These are phyloP conservation scores for Crotalus horridus DNA, from an alignment of 2,113 vertebrate species.

Conservation along the genomic window DNA sequence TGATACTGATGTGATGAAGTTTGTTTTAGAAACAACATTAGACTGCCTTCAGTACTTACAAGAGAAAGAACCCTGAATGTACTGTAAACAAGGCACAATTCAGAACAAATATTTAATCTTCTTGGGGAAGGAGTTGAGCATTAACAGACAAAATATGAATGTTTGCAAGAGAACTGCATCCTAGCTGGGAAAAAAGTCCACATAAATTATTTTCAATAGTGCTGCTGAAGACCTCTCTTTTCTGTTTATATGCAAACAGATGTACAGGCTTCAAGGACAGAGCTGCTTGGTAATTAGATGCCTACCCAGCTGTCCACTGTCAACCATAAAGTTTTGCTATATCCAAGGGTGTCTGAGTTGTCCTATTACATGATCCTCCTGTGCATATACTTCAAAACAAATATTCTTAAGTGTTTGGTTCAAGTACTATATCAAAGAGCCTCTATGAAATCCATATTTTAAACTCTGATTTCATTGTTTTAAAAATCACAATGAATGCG, in stretches of 20 bases:
- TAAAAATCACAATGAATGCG: not conserved
- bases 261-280: constrained; percentile 4
- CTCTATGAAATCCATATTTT: not conserved
- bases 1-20: not conserved
- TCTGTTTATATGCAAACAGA: constrained; percentile 3
- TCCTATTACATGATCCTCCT: not conserved
- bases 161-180: not conserved
- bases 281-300: constrained; percentile 8
- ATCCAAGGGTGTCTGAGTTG: constrained; percentile 12
- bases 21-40: not conserved
- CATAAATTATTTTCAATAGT: not conserved
- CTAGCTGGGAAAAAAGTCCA: not conserved
- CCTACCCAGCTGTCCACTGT: constrained; percentile 12
- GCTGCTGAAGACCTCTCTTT: constrained; percentile 3
- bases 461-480: not conserved
- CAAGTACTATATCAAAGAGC: not conserved
- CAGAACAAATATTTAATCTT: not conserved
- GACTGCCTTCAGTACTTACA: not conserved
- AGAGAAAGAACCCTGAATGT: not conserved
- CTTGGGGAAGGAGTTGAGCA: not conserved
- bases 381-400: not conserved
- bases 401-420: not conserved
- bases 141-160: not conserved
- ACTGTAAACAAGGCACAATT: not conserved
- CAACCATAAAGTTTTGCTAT: not conserved